Conservation (phyloP, 2,888 invertebrate genomes). For the Anoncus sp. region DNA sequence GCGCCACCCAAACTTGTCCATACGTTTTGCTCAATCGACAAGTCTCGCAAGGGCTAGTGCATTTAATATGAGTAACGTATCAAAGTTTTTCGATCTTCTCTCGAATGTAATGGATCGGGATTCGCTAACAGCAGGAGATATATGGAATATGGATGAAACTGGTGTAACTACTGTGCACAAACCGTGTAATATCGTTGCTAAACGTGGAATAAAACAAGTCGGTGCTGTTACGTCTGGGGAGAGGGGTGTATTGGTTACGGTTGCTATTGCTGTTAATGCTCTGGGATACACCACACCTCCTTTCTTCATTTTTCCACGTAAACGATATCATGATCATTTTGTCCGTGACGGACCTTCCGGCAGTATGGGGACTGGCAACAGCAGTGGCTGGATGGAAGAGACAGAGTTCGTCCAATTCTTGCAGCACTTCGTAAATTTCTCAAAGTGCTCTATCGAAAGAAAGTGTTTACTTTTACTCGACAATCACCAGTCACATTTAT, state of each 20-base stretch:
- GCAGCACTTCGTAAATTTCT: constrained; percentile 73
- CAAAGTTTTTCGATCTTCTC: constrained; percentile 40
- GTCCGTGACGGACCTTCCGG: constrained; percentile 71
- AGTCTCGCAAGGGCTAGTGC: constrained; percentile 33
- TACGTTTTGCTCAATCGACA: constrained; percentile 50
- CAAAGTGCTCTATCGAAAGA: constrained; percentile 63
- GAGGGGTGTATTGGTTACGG: constrained; percentile 65
- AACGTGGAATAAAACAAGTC: constrained; percentile 54
- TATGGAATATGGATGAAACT: no score
- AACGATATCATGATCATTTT: constrained; percentile 67
- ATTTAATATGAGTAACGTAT: constrained; percentile 37
- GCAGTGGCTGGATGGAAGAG: constrained; percentile 75
- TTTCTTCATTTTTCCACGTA: constrained; percentile 74
- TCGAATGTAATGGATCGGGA: no score
- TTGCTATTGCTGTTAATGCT: constrained; percentile 65
- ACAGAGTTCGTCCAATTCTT: constrained; percentile 71
- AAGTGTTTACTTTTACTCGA: constrained; percentile 73
- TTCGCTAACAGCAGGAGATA: no score
- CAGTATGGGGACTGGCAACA: constrained; percentile 75
- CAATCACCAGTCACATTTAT: constrained; percentile 75
- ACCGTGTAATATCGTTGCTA: constrained; percentile 52
- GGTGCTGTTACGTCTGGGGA: constrained; percentile 59
- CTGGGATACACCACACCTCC: constrained; percentile 67
- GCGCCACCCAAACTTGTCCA: constrained; percentile 34
- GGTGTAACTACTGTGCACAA: constrained; percentile 67